Base-by-base conservation (phyloP, 2,888 invertebrate species). In the Dioctria rufipes region DNA sequence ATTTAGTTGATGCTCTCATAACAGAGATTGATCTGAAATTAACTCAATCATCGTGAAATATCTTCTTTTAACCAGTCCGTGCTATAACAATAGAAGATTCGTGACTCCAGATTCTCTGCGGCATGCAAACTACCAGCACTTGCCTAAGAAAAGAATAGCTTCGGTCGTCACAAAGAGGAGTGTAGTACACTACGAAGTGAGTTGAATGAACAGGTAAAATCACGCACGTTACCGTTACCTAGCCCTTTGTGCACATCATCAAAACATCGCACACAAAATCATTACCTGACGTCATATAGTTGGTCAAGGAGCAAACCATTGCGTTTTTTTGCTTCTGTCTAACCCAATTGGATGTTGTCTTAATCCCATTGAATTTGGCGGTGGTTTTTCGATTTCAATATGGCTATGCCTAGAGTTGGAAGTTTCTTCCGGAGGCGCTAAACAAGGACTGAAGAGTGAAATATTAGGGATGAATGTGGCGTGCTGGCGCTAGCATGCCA, bases 201-300 rank as follows among this genome's bases (percentile, higher is more conserved):
- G 46, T 46, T 37, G 51, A n/a, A 42, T 40, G 63, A 63, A 63
- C 63, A 69, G 69, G 60, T 80, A 58, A 77, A 65, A 75, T 51
- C 80, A 80, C 80, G 80, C 80, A 80, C 80, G 49, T 66, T 80
- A 75, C 80, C 80, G 80, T 80, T 80, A 80, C 58, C 66, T 40
- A 63, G 46, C 39, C 11, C 58, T 54, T 51, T 42, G 42, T 60
- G 11, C 11, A 54, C 54, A 54, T 54, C 54, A 54, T 25, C 54
- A 54, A 25, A 46, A 78, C 58, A 49, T 13, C 4, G 6, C 58
- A 46, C 69, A 69, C 58, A 61, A 69, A 80, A 43, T 69, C 42
- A 9, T 25, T 40, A 42, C 13, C 25, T 54, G 61, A 69, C 80
- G 69, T 80, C 79, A 79, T 63, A 63, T 40, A 77, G 39, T 43